Evolutionary conservation across 1,140 invertebrate species (phyloP).

Genomic region (Drosophila dunni): DNA sequence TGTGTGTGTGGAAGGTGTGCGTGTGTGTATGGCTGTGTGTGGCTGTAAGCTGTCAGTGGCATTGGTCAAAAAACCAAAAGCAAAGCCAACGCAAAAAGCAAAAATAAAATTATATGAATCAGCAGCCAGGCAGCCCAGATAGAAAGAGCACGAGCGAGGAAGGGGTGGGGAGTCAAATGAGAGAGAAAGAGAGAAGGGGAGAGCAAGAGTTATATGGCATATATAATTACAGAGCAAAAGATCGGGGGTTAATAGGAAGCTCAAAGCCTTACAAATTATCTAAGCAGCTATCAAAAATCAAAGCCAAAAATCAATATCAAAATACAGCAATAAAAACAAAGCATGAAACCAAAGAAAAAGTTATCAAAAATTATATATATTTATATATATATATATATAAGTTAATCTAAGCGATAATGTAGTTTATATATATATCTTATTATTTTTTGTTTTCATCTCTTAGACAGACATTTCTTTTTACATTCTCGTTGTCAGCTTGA

Average conservation of each 20-base stretch:
- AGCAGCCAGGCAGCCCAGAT: constrained; percentile 60
- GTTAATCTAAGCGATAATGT: constrained; percentile 34
- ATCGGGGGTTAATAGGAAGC: neutral
- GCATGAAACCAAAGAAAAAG: constrained; percentile 14
- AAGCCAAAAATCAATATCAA: constrained; percentile 22
- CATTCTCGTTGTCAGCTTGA: constrained; percentile 33
- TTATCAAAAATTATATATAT: constrained; percentile 40
- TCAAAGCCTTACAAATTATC: constrained; percentile 30
- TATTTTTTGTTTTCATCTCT: constrained; percentile 14
- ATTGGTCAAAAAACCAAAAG: constrained; percentile 59
- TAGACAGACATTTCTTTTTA: constrained; percentile 34
- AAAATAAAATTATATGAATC: constrained; percentile 52
- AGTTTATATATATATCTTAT: constrained; percentile 36
- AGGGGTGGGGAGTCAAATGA: neutral
- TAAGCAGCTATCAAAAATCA: constrained; percentile 48
- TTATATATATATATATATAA: constrained; percentile 54
- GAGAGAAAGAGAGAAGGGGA: neutral
- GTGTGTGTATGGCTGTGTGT: constrained; percentile 18
- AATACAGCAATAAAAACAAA: constrained; percentile 15
- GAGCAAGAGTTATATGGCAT: neutral
- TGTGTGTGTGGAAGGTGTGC: neutral
- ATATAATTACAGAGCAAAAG: neutral
- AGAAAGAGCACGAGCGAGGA: neutral
- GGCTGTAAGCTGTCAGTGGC: constrained; percentile 32
- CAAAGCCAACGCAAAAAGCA: constrained; percentile 58